Evolutionary conservation across 2,797 vertebrate genomes (phyloP).

Genomic region (Hippocampus kuda): DNA sequence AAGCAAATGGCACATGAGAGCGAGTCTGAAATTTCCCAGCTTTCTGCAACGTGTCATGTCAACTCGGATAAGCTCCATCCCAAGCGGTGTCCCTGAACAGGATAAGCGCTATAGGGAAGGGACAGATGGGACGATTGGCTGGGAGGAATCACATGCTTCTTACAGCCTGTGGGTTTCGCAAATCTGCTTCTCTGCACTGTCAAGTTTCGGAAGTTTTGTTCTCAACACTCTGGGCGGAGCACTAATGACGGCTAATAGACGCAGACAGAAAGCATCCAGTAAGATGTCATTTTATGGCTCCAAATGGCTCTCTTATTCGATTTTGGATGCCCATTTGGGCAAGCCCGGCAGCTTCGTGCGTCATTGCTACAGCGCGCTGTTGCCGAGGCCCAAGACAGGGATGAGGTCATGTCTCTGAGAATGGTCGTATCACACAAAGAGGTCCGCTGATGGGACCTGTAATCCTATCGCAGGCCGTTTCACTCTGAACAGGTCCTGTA

Average conservation of each 20-base stretch:
- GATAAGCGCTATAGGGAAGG: too few relatives aligned
- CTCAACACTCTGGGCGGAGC: neutral
- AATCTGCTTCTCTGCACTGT: neutral
- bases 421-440: constrained; percentile 65
- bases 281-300: constrained; percentile 60
- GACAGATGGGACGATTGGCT: too few relatives aligned
- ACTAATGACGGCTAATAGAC: neutral
- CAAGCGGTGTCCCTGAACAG: too few relatives aligned
- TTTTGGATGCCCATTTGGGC: constrained; percentile 68
- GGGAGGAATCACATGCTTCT: neutral
- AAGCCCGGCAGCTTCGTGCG: constrained; percentile 60
- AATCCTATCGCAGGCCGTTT: constrained; percentile 61
- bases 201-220: neutral
- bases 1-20: too few relatives aligned
- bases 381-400: constrained; percentile 61
- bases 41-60: too few relatives aligned
- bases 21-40: too few relatives aligned
- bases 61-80: too few relatives aligned
- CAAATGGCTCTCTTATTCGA: constrained; percentile 73
- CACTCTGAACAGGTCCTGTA: constrained; percentile 34
- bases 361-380: constrained; percentile 39
- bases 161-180: neutral
- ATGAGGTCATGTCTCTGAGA: constrained; percentile 76
- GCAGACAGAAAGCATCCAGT: constrained; percentile 24
- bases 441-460: constrained; percentile 63